phyloP scores from a whole-genome alignment of 2,113 vertebrate genomes.

The Scalopus aquaticus region DNA sequence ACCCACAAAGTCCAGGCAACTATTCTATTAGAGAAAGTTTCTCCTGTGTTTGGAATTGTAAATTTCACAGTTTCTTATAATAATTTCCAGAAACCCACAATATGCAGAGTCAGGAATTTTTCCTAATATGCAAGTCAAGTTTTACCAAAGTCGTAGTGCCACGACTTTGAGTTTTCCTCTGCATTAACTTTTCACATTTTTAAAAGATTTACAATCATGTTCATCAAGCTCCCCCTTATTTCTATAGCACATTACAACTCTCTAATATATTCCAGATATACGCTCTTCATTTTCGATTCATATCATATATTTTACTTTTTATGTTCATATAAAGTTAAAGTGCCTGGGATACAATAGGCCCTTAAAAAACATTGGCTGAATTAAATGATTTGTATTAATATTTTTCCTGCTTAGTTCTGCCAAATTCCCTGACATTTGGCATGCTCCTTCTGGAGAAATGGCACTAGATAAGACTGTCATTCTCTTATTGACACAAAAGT shows the following conservation, averaged over 20 bases:
- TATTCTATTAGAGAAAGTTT: not conserved
- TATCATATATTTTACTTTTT: not conserved
- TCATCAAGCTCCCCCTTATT: not conserved
- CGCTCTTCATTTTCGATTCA: not conserved
- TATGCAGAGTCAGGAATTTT: not conserved
- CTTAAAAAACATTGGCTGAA: not conserved
- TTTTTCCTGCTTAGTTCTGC: not conserved
- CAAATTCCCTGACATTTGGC: constrained; percentile 20
- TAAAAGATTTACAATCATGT: not conserved
- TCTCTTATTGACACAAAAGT: not conserved
- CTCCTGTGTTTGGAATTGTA: not conserved
- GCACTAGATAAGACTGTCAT: not conserved
- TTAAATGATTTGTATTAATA: not conserved
- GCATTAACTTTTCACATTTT: not conserved
- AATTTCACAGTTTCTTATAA: not conserved
- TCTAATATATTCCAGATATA: not conserved
- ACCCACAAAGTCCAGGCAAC: not conserved
- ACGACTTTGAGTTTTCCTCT: not conserved
- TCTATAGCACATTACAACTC: not conserved
- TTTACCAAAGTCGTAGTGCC: too few relatives aligned
- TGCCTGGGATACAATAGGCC: not conserved
- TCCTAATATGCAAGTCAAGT: not conserved
- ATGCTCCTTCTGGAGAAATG: not conserved
- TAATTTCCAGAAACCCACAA: not conserved
- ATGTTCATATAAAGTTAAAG: not conserved